A percentile compares a stretch with the other conserved stretches of the same genome.
These are phyloP conservation scores for Spodoptera exigua DNA, from an alignment of 2,888 invertebrate genomes.

Conservation along the genomic window DNA sequence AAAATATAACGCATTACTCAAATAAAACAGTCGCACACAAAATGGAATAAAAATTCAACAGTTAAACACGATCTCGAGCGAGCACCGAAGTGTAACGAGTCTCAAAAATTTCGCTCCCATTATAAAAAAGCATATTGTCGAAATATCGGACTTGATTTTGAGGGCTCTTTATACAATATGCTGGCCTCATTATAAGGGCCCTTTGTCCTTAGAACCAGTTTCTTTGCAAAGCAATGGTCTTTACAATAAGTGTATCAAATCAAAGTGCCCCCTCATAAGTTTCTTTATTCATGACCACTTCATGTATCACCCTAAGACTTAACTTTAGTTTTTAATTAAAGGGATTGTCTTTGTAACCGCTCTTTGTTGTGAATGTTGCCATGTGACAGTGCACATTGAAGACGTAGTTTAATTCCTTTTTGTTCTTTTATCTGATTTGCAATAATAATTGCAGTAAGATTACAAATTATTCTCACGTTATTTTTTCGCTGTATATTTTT, in stretches of 20 bases:
- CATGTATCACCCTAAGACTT: constrained; percentile 73
- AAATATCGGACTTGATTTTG: constrained; percentile 76
- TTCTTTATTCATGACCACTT: constrained; percentile 84
- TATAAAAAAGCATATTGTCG: constrained; percentile 84
- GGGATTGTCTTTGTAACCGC: constrained; percentile 68
- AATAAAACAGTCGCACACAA: constrained; percentile 39
- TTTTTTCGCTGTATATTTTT: no score
- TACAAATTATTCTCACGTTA: no score
- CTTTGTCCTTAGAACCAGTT: constrained; percentile 89
- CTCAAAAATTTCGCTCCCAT: constrained; percentile 70
- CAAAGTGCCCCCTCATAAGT: constrained; percentile 82
- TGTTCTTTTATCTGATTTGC: neutral
- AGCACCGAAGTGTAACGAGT: constrained; percentile 64
- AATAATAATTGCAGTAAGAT: no score
- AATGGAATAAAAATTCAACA: constrained; percentile 48
- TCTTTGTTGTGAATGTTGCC: constrained; percentile 32
- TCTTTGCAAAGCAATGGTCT: constrained; percentile 75
- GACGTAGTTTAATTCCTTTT: constrained; percentile 1
- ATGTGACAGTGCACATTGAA: constrained; percentile 25
- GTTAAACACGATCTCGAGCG: constrained; percentile 56
- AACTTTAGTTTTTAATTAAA: constrained; percentile 82
- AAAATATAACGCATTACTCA: constrained; percentile 15
- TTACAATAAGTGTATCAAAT: constrained; percentile 87
- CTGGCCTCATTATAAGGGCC: constrained; percentile 87
- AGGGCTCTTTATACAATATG: constrained; percentile 86